These are phyloP conservation scores for Poeciliopsis retropinna DNA, from an alignment of 2,113 vertebrate genomes.

Conservation along the genomic window DNA sequence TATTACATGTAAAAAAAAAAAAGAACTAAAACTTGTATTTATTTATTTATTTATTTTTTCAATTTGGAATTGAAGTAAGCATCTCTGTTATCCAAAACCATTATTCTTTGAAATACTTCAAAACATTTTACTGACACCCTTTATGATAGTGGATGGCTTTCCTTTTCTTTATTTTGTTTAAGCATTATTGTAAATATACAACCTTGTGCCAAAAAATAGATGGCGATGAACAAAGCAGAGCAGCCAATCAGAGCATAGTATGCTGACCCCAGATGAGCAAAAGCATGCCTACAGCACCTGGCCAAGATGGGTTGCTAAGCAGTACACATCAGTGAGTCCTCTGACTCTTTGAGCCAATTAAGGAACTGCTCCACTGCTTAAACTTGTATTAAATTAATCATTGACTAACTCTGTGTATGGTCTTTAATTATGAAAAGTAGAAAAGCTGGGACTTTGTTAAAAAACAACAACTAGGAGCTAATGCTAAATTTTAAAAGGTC, in stretches of 20 bases:
- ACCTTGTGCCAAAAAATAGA: slow-evolving; percentile 50
- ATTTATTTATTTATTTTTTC: background rate
- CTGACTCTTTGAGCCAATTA: slow-evolving; percentile 60
- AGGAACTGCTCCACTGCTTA: slow-evolving; percentile 38
- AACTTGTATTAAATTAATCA: slow-evolving; percentile 23
- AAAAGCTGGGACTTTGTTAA: background rate
- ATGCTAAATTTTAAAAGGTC: background rate
- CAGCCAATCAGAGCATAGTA: slow-evolving; percentile 58
- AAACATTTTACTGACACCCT: too few relatives aligned
- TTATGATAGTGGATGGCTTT: background rate
- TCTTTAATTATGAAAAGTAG: background rate
- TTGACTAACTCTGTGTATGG: slow-evolving; percentile 1
- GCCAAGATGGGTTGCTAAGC: slow-evolving; percentile 54
- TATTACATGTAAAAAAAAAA: too few relatives aligned
- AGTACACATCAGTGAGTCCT: slow-evolving; percentile 58
- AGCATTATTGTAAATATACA: slow-evolving; percentile 19
- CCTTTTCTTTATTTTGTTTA: background rate
- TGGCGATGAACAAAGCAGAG: slow-evolving; percentile 52
- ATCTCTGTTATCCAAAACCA: too few relatives aligned
- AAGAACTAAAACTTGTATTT: too few relatives aligned
- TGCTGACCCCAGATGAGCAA: slow-evolving; percentile 57
- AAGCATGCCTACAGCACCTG: slow-evolving; percentile 39
- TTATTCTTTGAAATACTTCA: too few relatives aligned
- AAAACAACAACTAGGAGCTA: background rate
- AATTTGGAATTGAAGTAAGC: too few relatives aligned